These are phyloP conservation scores for Mico argentatus DNA, from an alignment of 2,797 vertebrate species.

Conservation along the genomic window DNA sequence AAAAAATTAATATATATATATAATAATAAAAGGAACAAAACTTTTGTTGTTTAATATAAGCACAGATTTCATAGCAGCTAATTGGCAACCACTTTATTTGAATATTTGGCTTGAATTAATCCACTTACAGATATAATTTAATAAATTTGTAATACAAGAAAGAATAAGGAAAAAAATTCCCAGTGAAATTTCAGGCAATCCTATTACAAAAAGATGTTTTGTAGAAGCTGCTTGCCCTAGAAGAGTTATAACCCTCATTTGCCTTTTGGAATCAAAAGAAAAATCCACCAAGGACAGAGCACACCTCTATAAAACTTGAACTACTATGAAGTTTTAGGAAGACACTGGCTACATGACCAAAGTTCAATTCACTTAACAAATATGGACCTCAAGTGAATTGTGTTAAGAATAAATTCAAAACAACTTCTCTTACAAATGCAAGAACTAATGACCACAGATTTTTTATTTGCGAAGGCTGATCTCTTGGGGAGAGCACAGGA, in stretches of 20 bases:
- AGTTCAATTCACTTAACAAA: conserved; percentile 66
- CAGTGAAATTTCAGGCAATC: background rate
- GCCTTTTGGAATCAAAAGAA: background rate
- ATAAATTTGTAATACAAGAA: background rate
- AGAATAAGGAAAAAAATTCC: background rate
- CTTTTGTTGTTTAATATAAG: background rate
- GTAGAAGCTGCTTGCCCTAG: conserved; percentile 1
- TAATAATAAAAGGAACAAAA: background rate
- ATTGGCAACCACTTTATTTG: background rate
- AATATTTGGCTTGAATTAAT: background rate
- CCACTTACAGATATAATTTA: background rate
- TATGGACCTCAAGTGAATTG: conserved; percentile 47
- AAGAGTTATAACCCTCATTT: background rate
- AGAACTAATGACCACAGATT: conserved; percentile 65
- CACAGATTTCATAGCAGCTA: background rate
- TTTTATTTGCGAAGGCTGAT: conserved; percentile 39
- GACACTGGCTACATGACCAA: conserved; percentile 16
- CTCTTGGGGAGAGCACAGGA: conserved; percentile 44
- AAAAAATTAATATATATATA: background rate
- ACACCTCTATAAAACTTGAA: conserved; percentile 17
- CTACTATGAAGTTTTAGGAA: conserved; percentile 27
- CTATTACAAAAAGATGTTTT: background rate
- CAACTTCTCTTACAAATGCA: conserved; percentile 59
- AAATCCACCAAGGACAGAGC: conserved; percentile 8
- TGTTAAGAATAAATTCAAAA: conserved; percentile 66